Conservation (phyloP, 2,888 invertebrate genomes). For the Plemyria rubiginata region DNA sequence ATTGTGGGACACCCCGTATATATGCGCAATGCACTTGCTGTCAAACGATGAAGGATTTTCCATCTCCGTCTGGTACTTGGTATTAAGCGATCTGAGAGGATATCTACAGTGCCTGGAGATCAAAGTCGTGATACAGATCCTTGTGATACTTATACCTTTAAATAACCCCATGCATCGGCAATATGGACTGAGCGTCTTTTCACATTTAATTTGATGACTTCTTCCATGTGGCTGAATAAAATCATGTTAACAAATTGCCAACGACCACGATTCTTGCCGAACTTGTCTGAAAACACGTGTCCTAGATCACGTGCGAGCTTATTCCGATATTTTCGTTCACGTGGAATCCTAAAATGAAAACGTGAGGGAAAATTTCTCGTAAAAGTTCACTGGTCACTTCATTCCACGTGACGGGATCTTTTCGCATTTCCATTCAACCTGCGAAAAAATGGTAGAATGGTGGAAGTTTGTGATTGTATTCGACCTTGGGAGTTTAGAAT, state of each 20-base stretch:
- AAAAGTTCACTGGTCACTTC: conserved; percentile 36
- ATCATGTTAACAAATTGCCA: conserved; percentile 13
- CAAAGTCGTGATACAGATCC: too few species aligned
- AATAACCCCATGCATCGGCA: not conserved
- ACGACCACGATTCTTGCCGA: conserved; percentile 17
- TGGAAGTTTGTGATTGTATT: conserved; percentile 7
- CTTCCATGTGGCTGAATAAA: not conserved
- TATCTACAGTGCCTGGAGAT: too few species aligned
- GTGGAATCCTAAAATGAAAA: conserved; percentile 48
- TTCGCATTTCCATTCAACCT: conserved; percentile 24
- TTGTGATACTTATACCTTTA: too few species aligned
- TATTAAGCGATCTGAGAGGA: too few species aligned
- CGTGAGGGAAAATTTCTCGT: conserved; percentile 49
- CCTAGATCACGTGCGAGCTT: conserved; percentile 48
- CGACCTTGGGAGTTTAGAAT: not conserved
- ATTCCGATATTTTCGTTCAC: conserved; percentile 52
- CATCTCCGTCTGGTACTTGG: too few species aligned
- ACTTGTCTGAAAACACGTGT: conserved; percentile 24
- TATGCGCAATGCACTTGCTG: too few species aligned
- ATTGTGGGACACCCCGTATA: too few species aligned
- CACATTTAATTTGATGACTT: not conserved
- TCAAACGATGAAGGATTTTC: too few species aligned
- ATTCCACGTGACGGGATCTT: conserved; percentile 27
- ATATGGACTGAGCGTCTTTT: not conserved
- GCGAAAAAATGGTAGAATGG: conserved; percentile 14